Evolutionary conservation across 2,113 vertebrate genomes (phyloP), one percentile per base, ranked within the genome.

Genomic region (Leptobrachium leishanense): DNA sequence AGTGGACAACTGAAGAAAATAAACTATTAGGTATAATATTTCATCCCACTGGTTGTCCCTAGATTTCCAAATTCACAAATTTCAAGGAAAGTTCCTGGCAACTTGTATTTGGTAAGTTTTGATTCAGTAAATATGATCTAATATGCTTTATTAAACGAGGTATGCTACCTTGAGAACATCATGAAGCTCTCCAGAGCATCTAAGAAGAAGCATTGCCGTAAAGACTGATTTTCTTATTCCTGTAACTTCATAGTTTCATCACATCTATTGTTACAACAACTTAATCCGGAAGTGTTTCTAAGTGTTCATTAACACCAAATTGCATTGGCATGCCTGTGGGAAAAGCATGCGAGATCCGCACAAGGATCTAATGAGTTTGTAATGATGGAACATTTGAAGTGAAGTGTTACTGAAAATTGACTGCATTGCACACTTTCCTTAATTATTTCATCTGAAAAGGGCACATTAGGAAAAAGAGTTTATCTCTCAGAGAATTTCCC

Each of bases 381-480:
- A 80, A 80, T 80, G 77, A 80, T 68, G 46, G 77, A 73, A 74
- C 71, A 68, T 67, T 80, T 80, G 50, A 80, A 80, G 64, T 80
- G 77, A 80, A 80, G 77, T 80, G 77, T 74, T 80, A 74, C 77
- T 80, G 77, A 80, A 74, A 80, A 80, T 80, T 68, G 77, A 79
- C 77, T 79, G 70, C 77, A 80, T 80, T 80, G 77, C 70, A 80
- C 77, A 68, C 77, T 80, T 80, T 68, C 77, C 64, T 73, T 80
- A 80, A 80, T 80, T 79, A 79, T 79, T 79, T 80, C 77, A 74
- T 74, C 77, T 80, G 77, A 80, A 80, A 80, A 74, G 77, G 70
- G 77, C 71, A 80, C 71, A 74, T 80, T 80, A 62, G 57, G 71
- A 40, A 74, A 80, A 50, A 80, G 77, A 74, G 70, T 80, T 74